Base-by-base conservation (phyloP, 1,140 invertebrate genomes). In the Drosophila pruinosa region DNA sequence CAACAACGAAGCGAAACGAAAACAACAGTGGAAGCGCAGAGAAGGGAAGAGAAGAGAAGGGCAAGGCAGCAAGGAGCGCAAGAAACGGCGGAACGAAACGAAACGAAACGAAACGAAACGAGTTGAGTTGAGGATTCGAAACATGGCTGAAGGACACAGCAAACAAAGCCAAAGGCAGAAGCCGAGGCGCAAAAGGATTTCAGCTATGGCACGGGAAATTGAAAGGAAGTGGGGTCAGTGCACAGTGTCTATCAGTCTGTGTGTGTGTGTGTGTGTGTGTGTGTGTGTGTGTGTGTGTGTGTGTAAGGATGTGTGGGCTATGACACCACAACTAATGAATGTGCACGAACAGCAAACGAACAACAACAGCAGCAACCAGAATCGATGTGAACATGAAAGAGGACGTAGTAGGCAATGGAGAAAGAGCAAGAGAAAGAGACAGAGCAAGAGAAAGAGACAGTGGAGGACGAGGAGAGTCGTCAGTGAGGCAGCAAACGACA, bases 271-370 rank as follows among this genome's bases (percentile, higher is more conserved):
- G 19, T 15, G 8, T 36, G n/a, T 14, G 3, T 50, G 45, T 34
- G 8, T 38, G 15, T 31, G 1, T 22, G 38, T 24, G 38, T 14
- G 10, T 31, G 12, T 36, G 45, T 10, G 7, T 56, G 17, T 59
- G 17, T 36, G 14, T 57, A 7, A 52, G 68, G 17, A n/a, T 70
- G 67, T 43, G 56, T 61, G 65, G 48, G 12, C 52, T 52, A 54
- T 56, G 70, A 82, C 74, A 82, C 78, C 78, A 78, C 78, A 78
- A 78, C 71, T 78, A 83, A 82, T 82, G 79, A 82, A 83, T 71
- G 63, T 63, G 57, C 65, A 61, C 26, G 57, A 62, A 45, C 45
- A 48, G 63, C 54, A 68, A 52, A 48, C 24, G 64, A 21, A 47
- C 26, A 47, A 14, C 63, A 56, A 24, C 14, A 45, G 22, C 24